These are phyloP conservation scores for Psilopsiagon aymara DNA, from an alignment of 2,113 vertebrate genomes.

Conservation along the genomic window DNA sequence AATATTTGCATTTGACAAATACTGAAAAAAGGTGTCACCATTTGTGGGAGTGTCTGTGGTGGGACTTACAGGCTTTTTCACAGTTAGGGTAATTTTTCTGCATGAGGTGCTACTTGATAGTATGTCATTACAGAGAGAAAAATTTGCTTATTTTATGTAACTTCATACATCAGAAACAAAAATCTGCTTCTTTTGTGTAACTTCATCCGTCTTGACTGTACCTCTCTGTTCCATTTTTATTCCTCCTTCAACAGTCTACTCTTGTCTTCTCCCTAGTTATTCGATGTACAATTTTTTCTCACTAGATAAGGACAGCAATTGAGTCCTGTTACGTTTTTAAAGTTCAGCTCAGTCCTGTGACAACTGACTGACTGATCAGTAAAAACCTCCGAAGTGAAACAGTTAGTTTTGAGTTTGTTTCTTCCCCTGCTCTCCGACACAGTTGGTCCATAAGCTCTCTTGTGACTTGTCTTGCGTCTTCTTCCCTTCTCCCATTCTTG, in stretches of 20 bases:
- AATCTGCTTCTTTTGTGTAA: neutral
- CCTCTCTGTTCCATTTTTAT: neutral
- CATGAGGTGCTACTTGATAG: neutral
- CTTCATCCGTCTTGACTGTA: neutral
- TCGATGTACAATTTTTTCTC: neutral
- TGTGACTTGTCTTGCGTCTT: neutral
- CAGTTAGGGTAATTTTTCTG: neutral
- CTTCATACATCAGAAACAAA: neutral
- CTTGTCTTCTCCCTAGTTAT: neutral
- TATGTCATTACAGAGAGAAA: neutral
- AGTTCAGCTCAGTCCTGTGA: neutral
- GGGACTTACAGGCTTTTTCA: neutral
- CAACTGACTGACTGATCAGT: neutral
- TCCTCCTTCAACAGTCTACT: neutral
- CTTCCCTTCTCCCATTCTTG: neutral
- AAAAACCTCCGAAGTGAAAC: accelerated
- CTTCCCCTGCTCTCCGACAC: neutral
- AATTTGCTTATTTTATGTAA: neutral
- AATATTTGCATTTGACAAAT: neutral
- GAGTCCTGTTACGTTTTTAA: neutral
- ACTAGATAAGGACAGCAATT: neutral
- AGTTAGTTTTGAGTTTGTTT: neutral
- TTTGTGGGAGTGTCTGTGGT: neutral
- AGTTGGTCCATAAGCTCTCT: neutral
- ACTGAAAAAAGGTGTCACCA: neutral